Base-by-base conservation (phyloP, 2,888 invertebrate genomes). In the Scaptomyza tumidula region DNA sequence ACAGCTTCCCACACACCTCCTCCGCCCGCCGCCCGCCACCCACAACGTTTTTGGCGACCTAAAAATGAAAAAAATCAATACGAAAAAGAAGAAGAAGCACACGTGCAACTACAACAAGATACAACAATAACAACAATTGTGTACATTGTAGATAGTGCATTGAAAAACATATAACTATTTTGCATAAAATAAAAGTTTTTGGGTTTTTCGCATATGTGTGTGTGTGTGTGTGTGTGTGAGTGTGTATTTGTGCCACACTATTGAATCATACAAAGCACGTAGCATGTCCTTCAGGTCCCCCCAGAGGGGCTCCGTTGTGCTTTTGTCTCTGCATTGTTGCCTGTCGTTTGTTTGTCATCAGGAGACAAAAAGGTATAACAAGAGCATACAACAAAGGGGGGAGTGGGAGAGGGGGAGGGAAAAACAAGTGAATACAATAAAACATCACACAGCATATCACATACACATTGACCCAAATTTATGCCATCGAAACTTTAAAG, bases 121-220 rank as follows among this genome's bases (percentile, higher is more conserved):
- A 45, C 45, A 54, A 55, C 35, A 56, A 53, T 33, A 63, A 74
- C 54, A 75, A 59, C 48, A 45, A 63, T 74, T 81, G 71, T 78
- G 57, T 43, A 63, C 62, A 62, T 75, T 64, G 62, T 65, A 71
- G 50, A 63, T 64, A 62, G 59, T 63, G 41, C 74, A 86, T 71
- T 57, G 67, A 66, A 67, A 59, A 66, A 78, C 69, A 81, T 75
- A 81, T 71, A 87, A 86, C 88, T 88, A 82, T 86, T 83, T 83
- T 83, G 80, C 88, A 83, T 83, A 88, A 83, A 88, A 83, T 79
- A 83, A 79, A 86, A 82, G 65, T 82, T 83, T 75, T 78, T 71
- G 70, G 60, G 35, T 33, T 50, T 54, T 57, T n/a, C 14, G 14
- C 37, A 10, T 4, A 27, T 27, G 24, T 44, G 27, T 24, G 11